These are phyloP conservation scores for Triplophysa siluroides DNA, from an alignment of 2,113 vertebrate species.

Conservation along the genomic window DNA sequence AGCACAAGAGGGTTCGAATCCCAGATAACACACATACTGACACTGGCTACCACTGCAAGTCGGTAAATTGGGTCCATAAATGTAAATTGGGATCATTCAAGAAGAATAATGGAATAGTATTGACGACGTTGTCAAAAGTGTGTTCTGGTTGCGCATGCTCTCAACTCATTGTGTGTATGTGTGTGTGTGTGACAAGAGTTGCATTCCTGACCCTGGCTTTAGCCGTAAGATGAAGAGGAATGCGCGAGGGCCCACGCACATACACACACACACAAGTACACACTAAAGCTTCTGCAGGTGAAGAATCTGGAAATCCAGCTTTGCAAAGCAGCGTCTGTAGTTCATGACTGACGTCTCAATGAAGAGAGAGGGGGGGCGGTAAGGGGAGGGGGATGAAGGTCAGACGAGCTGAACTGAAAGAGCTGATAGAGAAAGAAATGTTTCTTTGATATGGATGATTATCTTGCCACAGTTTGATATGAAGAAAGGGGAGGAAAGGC, in stretches of 20 bases:
- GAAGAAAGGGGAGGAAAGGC: conserved; percentile 26
- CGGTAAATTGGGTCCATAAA: no score
- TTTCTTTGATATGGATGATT: conserved; percentile 35
- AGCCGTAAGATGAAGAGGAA: conserved; percentile 42
- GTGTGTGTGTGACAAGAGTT: conserved; percentile 17
- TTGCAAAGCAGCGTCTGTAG: conserved; percentile 32
- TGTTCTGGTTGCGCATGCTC: conserved; percentile 12
- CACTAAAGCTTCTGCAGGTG: conserved; percentile 45
- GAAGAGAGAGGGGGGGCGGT: conserved; percentile 7
- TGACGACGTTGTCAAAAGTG: neutral
- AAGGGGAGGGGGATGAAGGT: conserved; percentile 1
- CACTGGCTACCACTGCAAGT: no score
- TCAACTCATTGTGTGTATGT: neutral
- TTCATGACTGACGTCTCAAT: conserved; percentile 49
- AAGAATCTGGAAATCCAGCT: conserved; percentile 46
- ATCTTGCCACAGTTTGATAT: conserved; percentile 39
- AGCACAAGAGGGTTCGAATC: no score
- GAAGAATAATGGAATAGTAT: neutral
- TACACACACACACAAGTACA: neutral
- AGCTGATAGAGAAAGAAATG: conserved; percentile 21
- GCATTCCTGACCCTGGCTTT: conserved; percentile 37
- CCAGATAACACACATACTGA: no score
- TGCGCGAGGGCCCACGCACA: conserved; percentile 28
- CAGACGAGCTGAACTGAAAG: conserved; percentile 30
- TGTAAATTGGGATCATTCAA: neutral